phyloP scores from a whole-genome alignment of 2,888 invertebrate species.

The Cephonodes hylas region DNA sequence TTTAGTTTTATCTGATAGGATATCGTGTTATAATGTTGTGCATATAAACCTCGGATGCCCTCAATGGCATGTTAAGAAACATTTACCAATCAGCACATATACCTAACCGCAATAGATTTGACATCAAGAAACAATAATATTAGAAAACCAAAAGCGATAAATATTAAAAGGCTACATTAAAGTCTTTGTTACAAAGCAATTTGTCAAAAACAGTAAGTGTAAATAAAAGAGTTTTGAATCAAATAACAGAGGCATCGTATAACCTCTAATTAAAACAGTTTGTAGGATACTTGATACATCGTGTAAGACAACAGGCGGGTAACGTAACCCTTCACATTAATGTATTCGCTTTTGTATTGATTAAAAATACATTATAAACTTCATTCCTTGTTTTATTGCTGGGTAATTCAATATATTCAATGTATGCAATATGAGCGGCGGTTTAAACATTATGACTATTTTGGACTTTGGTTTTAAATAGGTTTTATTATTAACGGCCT shows the following conservation, averaged over 20 bases:
- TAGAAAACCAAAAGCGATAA: too few relatives aligned
- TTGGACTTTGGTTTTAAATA: too few relatives aligned
- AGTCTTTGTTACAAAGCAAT: not conserved
- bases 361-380: conserved; percentile 15
- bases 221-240: not conserved
- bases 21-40: too few relatives aligned
- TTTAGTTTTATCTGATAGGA: too few relatives aligned
- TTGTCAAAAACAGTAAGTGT: not conserved
- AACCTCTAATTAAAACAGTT: conserved; percentile 34
- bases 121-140: too few relatives aligned
- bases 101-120: too few relatives aligned
- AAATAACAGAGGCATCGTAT: not conserved
- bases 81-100: too few relatives aligned
- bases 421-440: not conserved
- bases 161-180: not conserved
- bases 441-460: too few relatives aligned
- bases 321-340: conserved; percentile 55
- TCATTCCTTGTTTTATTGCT: not conserved
- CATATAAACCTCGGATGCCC: too few relatives aligned
- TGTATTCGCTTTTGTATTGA: conserved; percentile 33
- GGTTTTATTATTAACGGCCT: too few relatives aligned
- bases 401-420: not conserved
- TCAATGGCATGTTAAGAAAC: too few relatives aligned
- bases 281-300: conserved; percentile 18
- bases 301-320: conserved; percentile 24